A percentile compares a stretch with the other conserved stretches of the same genome.
Conservation (phyloP, 2,113 vertebrate genomes). For the Sporophila hypoxantha region DNA sequence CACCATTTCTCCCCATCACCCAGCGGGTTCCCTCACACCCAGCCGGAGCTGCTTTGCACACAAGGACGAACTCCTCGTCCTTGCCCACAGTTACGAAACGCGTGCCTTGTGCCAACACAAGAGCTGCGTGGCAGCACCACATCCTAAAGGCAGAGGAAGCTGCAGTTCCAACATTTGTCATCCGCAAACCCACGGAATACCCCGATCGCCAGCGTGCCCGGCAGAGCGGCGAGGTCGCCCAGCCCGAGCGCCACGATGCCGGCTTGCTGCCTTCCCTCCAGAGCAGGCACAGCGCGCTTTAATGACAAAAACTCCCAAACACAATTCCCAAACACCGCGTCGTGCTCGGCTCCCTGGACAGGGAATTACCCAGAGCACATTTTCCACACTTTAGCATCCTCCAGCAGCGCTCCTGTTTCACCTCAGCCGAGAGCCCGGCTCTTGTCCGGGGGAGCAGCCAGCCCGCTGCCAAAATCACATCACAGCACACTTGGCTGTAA, state of each 20-base stretch:
- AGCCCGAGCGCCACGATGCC: background rate
- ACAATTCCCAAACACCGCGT: background rate
- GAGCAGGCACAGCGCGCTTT: background rate
- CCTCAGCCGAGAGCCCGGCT: background rate
- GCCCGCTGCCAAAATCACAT: constrained; percentile 10
- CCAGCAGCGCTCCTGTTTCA: background rate
- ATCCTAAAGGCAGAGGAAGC: background rate
- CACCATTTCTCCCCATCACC: background rate
- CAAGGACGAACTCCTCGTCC: constrained; percentile 13
- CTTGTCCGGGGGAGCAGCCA: background rate
- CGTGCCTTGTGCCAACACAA: background rate
- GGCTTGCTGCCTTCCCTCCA: background rate
- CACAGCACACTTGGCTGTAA: background rate
- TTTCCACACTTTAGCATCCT: background rate
- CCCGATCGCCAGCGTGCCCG: background rate
- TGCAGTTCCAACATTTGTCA: background rate
- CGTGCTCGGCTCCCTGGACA: background rate
- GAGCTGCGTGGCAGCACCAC: background rate
- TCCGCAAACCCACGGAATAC: accelerated
- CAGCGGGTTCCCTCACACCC: background rate
- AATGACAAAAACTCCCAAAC: background rate
- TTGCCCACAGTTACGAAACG: background rate
- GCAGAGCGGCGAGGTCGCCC: background rate
- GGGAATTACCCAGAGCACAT: background rate
- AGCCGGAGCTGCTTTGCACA: background rate